Base-by-base conservation (phyloP, 2,888 invertebrate genomes). In the Ophion obscuratus region DNA sequence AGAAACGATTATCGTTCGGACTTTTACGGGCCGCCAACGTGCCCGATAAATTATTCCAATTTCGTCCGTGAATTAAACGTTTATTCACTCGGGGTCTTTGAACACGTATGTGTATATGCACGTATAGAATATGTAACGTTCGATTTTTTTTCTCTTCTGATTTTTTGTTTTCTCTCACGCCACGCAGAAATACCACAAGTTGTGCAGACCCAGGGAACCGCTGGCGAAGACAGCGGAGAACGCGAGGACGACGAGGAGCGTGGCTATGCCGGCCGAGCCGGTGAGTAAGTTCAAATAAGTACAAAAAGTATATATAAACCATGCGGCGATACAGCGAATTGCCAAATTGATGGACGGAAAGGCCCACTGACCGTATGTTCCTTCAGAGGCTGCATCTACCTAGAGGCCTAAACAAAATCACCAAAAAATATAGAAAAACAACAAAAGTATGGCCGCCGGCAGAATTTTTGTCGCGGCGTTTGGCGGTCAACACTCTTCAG, bases 181-280 rank as follows among this genome's bases (percentile, higher is more conserved):
- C 88, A 94, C 94, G 59, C 95, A 97, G 97, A 97, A 95, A 97
- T 97, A 90, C 97, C 97, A 68, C 96, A 96, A 90, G 96, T 97
- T 92, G 96, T 97, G 90, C 96, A 96, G 68, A 96, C 95, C 88
- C 95, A 95, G 93, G 95, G 95, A 78, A 95, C 95, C 57, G 95
- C 95, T 83, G 92, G 94, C 53, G 94, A 94, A 80, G 94, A 94
- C 88, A 93, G 92, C 84, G 91, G 92, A 4, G 92, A 93, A 74
- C 90, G 91, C 84, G 92, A 93, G 89, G 94, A 96, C 94, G 94
- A 96, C 95, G 90, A 96, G 94, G 96, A 96, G 94, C 92, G 95
- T 94, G 95, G 95, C 94, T 94, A 96, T 95, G 95, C 96, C 95
- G 94, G 95, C 95, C 93, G 95, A 95, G 96, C 96, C 96, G 97